Percentiles rank a stretch among this genome's conserved stretches.
phyloP scores from a whole-genome alignment of 2,888 invertebrate species.

The Conops quadrifasciatus region DNA sequence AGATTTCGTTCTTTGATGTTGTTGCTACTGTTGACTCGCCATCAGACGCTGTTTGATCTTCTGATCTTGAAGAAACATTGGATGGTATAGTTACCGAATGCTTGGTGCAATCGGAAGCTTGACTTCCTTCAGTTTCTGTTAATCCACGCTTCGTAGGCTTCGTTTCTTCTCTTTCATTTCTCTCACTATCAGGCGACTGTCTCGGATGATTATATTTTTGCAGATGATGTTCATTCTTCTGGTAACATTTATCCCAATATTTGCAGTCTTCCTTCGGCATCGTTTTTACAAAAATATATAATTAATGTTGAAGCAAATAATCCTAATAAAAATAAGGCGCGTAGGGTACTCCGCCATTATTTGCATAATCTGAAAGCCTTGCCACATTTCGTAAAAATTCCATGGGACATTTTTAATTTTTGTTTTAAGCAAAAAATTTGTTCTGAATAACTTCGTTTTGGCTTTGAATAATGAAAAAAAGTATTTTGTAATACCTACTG shows the following conservation, averaged over 20 bases:
- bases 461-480: no score
- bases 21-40: background rate
- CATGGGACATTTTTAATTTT: no score
- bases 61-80: background rate
- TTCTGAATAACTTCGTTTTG: no score
- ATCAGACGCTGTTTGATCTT: background rate
- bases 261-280: conserved; percentile 72
- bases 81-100: background rate
- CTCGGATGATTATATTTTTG: conserved; percentile 79
- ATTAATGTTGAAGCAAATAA: no score
- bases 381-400: no score
- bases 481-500: no score
- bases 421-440: no score
- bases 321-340: no score
- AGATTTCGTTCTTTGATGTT: conserved; percentile 37
- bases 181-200: conserved; percentile 33
- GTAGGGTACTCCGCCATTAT: no score
- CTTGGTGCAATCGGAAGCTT: background rate
- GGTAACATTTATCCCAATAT: conserved; percentile 83
- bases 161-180: conserved; percentile 1
- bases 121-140: background rate
- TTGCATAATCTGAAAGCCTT: no score
- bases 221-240: conserved; percentile 79
- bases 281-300: no score
- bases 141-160: background rate